Conservation (phyloP, 2,113 vertebrate genomes). For the Passerina amoena region DNA sequence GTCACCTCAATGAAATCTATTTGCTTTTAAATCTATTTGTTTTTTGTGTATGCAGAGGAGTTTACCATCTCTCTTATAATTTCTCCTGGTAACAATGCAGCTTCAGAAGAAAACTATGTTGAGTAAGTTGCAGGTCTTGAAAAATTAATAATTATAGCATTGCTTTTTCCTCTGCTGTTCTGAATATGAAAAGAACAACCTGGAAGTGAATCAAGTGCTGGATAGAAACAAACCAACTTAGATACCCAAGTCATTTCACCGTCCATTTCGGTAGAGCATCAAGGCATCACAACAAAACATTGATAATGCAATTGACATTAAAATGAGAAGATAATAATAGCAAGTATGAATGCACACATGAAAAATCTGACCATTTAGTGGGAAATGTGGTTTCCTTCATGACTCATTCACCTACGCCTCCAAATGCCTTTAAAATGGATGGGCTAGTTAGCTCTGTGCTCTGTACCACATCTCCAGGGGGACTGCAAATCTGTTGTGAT, state of each 20-base stretch:
- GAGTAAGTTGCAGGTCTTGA: background rate
- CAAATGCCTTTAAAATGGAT: background rate
- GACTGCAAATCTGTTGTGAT: background rate
- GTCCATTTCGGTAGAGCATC: background rate
- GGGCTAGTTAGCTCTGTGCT: background rate
- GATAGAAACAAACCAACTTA: background rate
- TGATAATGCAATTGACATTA: background rate
- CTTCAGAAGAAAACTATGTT: background rate
- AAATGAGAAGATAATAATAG: background rate
- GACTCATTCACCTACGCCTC: background rate
- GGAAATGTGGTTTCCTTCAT: background rate
- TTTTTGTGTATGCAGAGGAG: background rate
- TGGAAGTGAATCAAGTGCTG: background rate
- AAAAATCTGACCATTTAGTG: background rate
- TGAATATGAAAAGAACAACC: background rate
- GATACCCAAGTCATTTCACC: background rate
- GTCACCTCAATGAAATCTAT: background rate
- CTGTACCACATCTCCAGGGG: background rate
- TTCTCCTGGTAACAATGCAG: background rate
- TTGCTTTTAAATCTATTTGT: background rate
- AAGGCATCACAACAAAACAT: background rate
- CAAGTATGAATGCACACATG: background rate
- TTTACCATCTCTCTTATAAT: background rate
- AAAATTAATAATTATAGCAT: background rate
- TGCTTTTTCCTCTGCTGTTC: conserved; percentile 6